phyloP scores from a whole-genome alignment of 2,797 vertebrate genomes.

The Austrolebias charrua region DNA sequence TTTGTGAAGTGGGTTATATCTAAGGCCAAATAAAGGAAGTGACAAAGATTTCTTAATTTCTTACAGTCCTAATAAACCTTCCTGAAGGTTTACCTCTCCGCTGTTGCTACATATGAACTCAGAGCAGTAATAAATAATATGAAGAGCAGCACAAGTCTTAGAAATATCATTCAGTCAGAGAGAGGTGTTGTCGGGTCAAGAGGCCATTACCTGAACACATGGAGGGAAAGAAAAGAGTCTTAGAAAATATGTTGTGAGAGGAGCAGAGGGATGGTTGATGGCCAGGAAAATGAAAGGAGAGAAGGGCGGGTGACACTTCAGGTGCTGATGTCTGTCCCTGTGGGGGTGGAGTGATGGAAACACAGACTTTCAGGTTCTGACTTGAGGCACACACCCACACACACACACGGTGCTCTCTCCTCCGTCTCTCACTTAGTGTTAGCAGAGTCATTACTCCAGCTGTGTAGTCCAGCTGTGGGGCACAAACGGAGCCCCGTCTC shows the following conservation, averaged over 20 bases:
- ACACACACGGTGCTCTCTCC: constrained; percentile 29
- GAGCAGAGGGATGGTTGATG: constrained; percentile 29
- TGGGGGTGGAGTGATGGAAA: constrained; percentile 44
- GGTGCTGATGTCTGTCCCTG: constrained; percentile 65
- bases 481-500: constrained; percentile 62
- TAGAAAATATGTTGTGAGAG: constrained; percentile 21
- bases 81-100: neutral
- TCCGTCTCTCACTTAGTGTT: constrained; percentile 62
- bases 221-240: constrained; percentile 14
- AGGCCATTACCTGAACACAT: constrained; percentile 22
- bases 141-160: constrained; percentile 1
- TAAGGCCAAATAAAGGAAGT: too few relatives aligned
- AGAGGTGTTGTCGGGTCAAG: neutral
- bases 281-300: constrained; percentile 55
- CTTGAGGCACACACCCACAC: constrained; percentile 14
- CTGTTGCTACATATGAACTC: neutral
- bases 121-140: too few relatives aligned
- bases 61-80: neutral
- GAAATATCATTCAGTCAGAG: constrained; percentile 11
- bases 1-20: neutral
- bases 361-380: constrained; percentile 51
- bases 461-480: constrained; percentile 64
- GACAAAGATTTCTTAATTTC: constrained; percentile 1
- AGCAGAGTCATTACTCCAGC: constrained; percentile 66
- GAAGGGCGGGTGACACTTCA: constrained; percentile 51